Conservation (phyloP, 2,888 invertebrate species). For the Cheilosia vulpina region DNA sequence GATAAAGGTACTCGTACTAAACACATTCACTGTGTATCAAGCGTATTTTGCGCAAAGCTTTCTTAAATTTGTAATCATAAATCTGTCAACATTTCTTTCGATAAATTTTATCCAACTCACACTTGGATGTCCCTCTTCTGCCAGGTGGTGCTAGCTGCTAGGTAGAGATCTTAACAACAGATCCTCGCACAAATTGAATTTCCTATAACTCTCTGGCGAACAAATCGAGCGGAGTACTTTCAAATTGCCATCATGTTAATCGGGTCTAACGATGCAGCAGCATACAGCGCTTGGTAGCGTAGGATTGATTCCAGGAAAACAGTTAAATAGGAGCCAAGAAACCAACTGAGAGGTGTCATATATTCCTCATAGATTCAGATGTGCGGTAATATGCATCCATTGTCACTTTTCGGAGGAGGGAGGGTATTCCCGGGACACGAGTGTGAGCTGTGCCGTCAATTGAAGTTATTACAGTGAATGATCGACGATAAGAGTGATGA, state of each 20-base stretch:
- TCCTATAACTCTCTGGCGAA: slow-evolving; percentile 27
- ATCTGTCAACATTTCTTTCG: slow-evolving; percentile 50
- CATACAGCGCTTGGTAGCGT: background rate
- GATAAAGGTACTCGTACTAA: background rate
- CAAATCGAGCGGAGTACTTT: slow-evolving; percentile 61
- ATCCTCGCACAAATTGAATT: slow-evolving; percentile 68
- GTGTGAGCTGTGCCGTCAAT: slow-evolving; percentile 53
- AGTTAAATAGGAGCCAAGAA: slow-evolving; percentile 3
- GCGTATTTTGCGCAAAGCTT: slow-evolving; percentile 26
- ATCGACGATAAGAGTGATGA: slow-evolving; percentile 63
- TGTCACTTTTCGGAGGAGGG: slow-evolving; percentile 34
- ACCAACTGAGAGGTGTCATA: slow-evolving; percentile 59
- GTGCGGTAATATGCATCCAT: slow-evolving; percentile 64
- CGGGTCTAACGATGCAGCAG: slow-evolving; percentile 35
- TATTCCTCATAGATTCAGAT: slow-evolving; percentile 21
- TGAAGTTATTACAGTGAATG: slow-evolving; percentile 47
- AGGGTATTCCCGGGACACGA: slow-evolving; percentile 11
- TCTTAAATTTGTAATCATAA: slow-evolving; percentile 63
- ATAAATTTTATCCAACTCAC: slow-evolving; percentile 41
- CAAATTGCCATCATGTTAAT: slow-evolving; percentile 63
- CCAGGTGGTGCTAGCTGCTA: slow-evolving; percentile 1
- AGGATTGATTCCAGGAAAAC: slow-evolving; percentile 51
- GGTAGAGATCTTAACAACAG: slow-evolving; percentile 51
- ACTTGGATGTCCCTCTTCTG: slow-evolving; percentile 6
- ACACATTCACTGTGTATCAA: slow-evolving; percentile 17